phyloP scores from a whole-genome alignment of 2,888 invertebrate genomes.

The Notodonta dromedarius region DNA sequence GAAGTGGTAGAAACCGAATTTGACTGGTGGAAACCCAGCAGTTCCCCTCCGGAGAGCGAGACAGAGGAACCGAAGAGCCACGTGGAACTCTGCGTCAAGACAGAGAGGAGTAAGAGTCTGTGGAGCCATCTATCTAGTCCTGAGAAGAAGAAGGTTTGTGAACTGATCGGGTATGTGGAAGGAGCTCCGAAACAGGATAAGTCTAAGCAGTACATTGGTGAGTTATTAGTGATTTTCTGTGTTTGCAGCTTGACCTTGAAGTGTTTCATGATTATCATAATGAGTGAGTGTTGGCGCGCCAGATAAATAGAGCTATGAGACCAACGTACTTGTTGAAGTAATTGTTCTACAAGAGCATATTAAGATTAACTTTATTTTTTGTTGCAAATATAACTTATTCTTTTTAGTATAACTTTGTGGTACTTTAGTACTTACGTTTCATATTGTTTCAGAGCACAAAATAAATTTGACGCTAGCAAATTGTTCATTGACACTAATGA shows the following conservation, averaged over 20 bases:
- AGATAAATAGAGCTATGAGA: too few relatives aligned
- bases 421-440: neutral
- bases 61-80: constrained; percentile 45
- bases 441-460: constrained; percentile 86
- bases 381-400: too few relatives aligned
- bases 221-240: constrained; percentile 21
- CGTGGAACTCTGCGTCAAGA: constrained; percentile 79
- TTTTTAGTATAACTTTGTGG: too few relatives aligned
- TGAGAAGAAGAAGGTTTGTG: constrained; percentile 85
- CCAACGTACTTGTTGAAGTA: too few relatives aligned
- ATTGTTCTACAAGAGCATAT: too few relatives aligned
- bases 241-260: too few relatives aligned
- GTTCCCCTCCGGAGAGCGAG: constrained; percentile 56
- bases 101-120: constrained; percentile 79
- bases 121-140: constrained; percentile 87
- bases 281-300: too few relatives aligned
- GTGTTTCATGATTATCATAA: too few relatives aligned
- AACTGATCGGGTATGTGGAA: constrained; percentile 86
- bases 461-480: constrained; percentile 90
- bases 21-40: constrained; percentile 75
- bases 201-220: constrained; percentile 85
- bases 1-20: constrained; percentile 77
- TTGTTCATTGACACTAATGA: constrained; percentile 87
- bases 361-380: too few relatives aligned
- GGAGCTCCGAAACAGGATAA: constrained; percentile 76